These are phyloP conservation scores for Phataginus tetradactyla DNA, from an alignment of 2,797 vertebrate genomes.

Conservation along the genomic window DNA sequence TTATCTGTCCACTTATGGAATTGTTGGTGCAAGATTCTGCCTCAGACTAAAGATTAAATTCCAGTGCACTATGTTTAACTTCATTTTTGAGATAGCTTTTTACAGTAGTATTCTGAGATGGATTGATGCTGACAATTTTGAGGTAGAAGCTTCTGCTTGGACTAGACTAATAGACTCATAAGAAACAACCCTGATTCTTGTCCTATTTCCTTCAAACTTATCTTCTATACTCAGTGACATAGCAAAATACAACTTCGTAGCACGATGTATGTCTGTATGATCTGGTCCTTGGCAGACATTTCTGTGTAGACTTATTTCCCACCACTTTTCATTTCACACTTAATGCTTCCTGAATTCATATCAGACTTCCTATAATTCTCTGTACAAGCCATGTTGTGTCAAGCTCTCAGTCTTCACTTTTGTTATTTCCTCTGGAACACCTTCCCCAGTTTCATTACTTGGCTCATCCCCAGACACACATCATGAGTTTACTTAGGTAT, in stretches of 20 bases:
- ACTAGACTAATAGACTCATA: not conserved
- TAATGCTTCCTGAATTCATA: slow-evolving; percentile 39
- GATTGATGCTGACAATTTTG: slow-evolving; percentile 11
- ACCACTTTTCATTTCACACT: not conserved
- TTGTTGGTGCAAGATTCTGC: not conserved
- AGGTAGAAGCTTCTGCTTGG: not conserved
- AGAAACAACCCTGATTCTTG: not conserved
- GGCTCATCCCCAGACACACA: not conserved
- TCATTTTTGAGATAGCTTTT: slow-evolving; percentile 24
- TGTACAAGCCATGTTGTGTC: not conserved
- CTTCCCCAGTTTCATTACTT: not conserved
- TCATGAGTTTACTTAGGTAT: not conserved
- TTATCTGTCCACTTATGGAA: not conserved
- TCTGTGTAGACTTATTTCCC: slow-evolving; percentile 22
- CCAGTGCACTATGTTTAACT: not conserved
- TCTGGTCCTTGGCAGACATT: not conserved
- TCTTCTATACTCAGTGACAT: not conserved
- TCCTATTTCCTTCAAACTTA: not conserved
- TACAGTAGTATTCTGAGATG: not conserved
- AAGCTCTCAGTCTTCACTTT: not conserved
- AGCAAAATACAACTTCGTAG: slow-evolving; percentile 9
- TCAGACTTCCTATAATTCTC: slow-evolving; percentile 14
- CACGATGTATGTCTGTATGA: not conserved
- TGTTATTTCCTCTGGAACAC: not conserved
- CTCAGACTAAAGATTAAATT: slow-evolving; percentile 15